Percentiles rank a stretch among this genome's conserved stretches.
These are phyloP conservation scores for Macrostomum cliftonense DNA, from an alignment of 2,888 invertebrate species.

Conservation along the genomic window DNA sequence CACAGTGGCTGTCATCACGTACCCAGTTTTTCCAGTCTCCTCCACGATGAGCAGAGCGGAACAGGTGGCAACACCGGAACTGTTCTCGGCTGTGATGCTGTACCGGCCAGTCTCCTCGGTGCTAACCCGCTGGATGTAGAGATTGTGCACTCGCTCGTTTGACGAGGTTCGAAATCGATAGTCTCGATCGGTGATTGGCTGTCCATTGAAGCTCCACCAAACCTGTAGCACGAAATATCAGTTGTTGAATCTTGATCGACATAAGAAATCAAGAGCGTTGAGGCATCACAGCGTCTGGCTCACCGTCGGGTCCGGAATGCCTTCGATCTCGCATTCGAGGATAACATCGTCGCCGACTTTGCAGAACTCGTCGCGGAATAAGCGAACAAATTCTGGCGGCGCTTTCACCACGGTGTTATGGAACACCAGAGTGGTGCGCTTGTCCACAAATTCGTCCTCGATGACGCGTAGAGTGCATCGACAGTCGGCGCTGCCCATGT, in stretches of 20 bases:
- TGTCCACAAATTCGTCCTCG: neutral
- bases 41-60: slow-evolving; percentile 10
- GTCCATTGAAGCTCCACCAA: slow-evolving; percentile 11
- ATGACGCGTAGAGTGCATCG: neutral
- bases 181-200: slow-evolving; percentile 3
- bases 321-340: slow-evolving; percentile 4
- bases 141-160: slow-evolving; percentile 2
- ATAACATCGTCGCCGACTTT: slow-evolving; percentile 8
- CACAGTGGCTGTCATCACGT: neutral
- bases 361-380: slow-evolving; percentile 6
- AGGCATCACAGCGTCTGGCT: no score
- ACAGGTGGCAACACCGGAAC: slow-evolving; percentile 10
- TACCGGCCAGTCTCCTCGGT: slow-evolving; percentile 8
- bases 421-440: slow-evolving; percentile 5
- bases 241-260: no score
- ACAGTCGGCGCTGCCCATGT: neutral
- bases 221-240: neutral
- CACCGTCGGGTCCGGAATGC: slow-evolving; percentile 7
- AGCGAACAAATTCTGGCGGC: slow-evolving; percentile 8
- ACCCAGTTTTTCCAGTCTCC: slow-evolving; percentile 1
- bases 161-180: slow-evolving; percentile 1
- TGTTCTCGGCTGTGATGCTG: slow-evolving; percentile 11
- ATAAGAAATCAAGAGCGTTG: no score
- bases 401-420: slow-evolving; percentile 7
- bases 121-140: slow-evolving; percentile 1